Percentiles rank a stretch among this genome's conserved stretches.
These are phyloP conservation scores for Pantala flavescens DNA, from an alignment of 1,140 invertebrate species.

Conservation along the genomic window DNA sequence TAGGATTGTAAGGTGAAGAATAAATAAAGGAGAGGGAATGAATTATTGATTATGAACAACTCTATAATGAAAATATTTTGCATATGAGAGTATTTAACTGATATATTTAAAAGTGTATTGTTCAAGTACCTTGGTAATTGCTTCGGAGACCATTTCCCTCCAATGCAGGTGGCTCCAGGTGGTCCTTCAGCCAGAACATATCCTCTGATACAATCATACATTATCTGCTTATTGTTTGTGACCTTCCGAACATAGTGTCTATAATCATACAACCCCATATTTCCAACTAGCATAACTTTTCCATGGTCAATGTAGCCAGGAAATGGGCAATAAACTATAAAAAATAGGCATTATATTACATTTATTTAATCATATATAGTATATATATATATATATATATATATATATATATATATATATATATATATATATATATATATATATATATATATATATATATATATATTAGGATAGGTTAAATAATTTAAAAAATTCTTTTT, in stretches of 20 bases:
- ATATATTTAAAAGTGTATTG: too few relatives aligned
- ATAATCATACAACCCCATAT: constrained; percentile 96
- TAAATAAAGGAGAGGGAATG: too few relatives aligned
- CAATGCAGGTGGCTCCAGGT: constrained; percentile 84
- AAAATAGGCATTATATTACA: constrained; percentile 15
- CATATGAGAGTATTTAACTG: too few relatives aligned
- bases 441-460: too few relatives aligned
- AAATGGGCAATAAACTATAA: constrained; percentile 83
- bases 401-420: constrained; percentile 11
- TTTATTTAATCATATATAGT: too few relatives aligned
- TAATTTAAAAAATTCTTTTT: background rate
- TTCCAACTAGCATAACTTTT: constrained; percentile 85
- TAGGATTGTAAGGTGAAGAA: too few relatives aligned
- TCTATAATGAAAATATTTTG: too few relatives aligned
- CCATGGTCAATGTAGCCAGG: constrained; percentile 85
- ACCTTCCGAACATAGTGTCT: constrained; percentile 88
- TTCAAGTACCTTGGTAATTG: constrained; percentile 52
- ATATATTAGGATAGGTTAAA: background rate
- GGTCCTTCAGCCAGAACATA: constrained; percentile 78
- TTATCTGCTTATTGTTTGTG: constrained; percentile 87
- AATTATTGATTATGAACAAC: too few relatives aligned
- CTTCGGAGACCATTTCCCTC: constrained; percentile 76
- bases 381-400: too few relatives aligned
- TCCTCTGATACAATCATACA: constrained; percentile 91
- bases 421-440: constrained; percentile 14